These are phyloP conservation scores for Caenorhabditis virilis DNA, from an alignment of 2,888 invertebrate genomes.

Conservation along the genomic window DNA sequence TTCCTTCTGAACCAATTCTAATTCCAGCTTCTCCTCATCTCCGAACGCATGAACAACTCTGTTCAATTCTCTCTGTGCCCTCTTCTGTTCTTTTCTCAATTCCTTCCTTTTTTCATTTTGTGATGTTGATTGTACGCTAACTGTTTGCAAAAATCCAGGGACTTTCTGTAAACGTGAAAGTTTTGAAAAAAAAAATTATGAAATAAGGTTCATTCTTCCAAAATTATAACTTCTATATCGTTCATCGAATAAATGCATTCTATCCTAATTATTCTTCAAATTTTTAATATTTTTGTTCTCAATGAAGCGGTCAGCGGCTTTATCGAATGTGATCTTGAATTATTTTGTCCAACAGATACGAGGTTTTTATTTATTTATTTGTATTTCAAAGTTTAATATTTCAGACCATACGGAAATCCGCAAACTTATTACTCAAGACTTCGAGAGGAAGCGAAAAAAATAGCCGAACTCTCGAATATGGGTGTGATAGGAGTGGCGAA, in stretches of 20 bases:
- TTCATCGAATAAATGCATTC: too few species aligned
- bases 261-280: too few species aligned
- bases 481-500: slow-evolving; percentile 11
- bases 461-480: not conserved
- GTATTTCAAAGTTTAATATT: too few species aligned
- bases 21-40: slow-evolving; percentile 54
- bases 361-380: too few species aligned
- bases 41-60: slow-evolving; percentile 81
- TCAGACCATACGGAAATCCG: slow-evolving; percentile 9
- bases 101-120: slow-evolving; percentile 48
- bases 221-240: too few species aligned
- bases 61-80: slow-evolving; percentile 42
- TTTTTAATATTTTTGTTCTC: too few species aligned
- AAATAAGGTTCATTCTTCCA: too few species aligned
- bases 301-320: too few species aligned
- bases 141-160: slow-evolving; percentile 41
- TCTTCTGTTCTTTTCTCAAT: slow-evolving; percentile 53
- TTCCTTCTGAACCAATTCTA: slow-evolving; percentile 54
- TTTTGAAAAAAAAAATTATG: too few species aligned
- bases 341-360: too few species aligned
- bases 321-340: too few species aligned
- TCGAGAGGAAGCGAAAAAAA: slow-evolving; percentile 1
- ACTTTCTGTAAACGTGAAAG: too few species aligned
- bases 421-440: not conserved
- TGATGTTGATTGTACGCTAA: slow-evolving; percentile 51